Conservation (phyloP, 2,113 vertebrate species). For the Poeciliopsis prolifica region DNA sequence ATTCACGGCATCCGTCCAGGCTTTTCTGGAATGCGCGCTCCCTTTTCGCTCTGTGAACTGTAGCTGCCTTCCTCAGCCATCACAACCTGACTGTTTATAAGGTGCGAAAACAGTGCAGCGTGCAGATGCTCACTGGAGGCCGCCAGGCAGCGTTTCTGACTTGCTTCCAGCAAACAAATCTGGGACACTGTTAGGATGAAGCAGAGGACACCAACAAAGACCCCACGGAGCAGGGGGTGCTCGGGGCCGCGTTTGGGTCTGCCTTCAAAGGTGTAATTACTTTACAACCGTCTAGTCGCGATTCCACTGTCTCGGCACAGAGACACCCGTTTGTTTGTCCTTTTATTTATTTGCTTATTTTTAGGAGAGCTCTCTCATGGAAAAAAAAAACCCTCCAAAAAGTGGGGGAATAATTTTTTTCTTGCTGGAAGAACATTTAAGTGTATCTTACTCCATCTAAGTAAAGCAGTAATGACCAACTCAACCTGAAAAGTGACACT, state of each 20-base stretch:
- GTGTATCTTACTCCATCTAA: not conserved
- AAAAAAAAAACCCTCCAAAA: too few relatives aligned
- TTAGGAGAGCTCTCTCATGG: not conserved
- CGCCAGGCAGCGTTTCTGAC: slow-evolving; percentile 35
- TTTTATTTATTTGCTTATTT: slow-evolving; percentile 50
- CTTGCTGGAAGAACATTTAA: not conserved
- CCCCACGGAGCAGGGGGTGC: slow-evolving; percentile 55
- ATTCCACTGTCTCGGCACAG: slow-evolving; percentile 86
- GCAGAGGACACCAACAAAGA: slow-evolving; percentile 5
- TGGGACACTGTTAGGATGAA: slow-evolving; percentile 20
- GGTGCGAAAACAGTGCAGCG: slow-evolving; percentile 84
- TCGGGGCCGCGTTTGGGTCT: slow-evolving; percentile 81
- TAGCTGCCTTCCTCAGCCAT: slow-evolving; percentile 72
- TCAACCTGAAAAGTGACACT: not conserved
- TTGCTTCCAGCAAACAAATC: slow-evolving; percentile 26
- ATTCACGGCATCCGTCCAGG: not conserved
- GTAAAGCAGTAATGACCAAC: not conserved
- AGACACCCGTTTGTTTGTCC: slow-evolving; percentile 86
- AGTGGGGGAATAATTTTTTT: too few relatives aligned
- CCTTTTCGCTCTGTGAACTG: not conserved
- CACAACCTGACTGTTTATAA: slow-evolving; percentile 90
- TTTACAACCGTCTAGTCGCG: slow-evolving; percentile 94
- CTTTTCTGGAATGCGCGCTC: not conserved
- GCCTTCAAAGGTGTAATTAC: slow-evolving; percentile 93
- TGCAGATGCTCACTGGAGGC: slow-evolving; percentile 37